Base-by-base conservation (phyloP, 2,888 invertebrate genomes). In the Leptodirus hochenwartii region DNA sequence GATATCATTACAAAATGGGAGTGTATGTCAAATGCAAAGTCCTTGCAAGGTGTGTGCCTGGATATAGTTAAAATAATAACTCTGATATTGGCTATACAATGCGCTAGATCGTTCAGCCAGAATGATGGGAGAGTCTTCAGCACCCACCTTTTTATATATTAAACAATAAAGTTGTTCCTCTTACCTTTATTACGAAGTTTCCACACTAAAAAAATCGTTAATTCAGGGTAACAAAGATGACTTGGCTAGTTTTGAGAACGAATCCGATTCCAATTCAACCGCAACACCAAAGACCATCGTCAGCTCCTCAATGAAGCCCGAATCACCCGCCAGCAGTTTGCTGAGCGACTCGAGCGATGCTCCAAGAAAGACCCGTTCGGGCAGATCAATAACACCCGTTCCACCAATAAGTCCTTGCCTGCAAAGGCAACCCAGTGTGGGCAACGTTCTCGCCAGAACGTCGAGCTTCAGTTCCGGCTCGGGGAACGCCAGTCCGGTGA, bases 211-310 rank as follows among this genome's bases (percentile, higher is more conserved):
- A 24, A 11, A 24, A 12, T 6, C 32, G 17, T 27, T 23, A 16
- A 17, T 20, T 17, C n/a, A 5, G 17, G 45, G 54, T 50, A 60
- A 59, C 40, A 59, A 57, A 46, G 62, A 64, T 43, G 64, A 64
- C 38, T 56, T 67, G 36, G 70, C 71, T 43, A 66, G 66, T 49
- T 66, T 71, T 50, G 77, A 75, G 27, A 72, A 73, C 36, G 76
- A 80, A 53, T 74, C 79, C 6, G 80, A 81, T 54, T 75, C 77
- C 5, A 75, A 74, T 48, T 74, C 78, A 15, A 75, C 76, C 12
- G 69, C 71, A 9, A 74, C 77, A 6, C 71, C 73, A 16, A 73
- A 70, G 52, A 74, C 74, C n/a, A 66, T 77, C 37, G 63, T 76
- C 43, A 66, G 69, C 46, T 62, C 50, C 43, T 49, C 48, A 11